Evolutionary conservation across 2,888 invertebrate species (phyloP), one percentile per base, ranked within the genome.

Genomic region (Erynnis tages): DNA sequence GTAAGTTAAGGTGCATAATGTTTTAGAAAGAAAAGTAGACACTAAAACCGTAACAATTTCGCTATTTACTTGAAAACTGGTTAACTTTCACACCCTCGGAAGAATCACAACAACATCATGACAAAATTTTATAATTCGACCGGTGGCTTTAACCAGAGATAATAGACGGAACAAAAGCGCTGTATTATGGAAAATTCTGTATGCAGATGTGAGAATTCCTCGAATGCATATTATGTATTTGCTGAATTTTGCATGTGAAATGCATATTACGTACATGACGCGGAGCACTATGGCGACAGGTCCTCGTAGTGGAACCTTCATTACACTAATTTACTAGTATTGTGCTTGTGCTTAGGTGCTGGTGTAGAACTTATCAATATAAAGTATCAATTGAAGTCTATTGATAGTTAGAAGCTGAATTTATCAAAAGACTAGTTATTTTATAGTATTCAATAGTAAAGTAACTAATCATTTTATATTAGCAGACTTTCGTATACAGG

Each of bases 201-300:
- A 44, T 37, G 29, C 21, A 44, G 35, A 52, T 44, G 44, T 44
- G 50, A 44, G 21, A 16, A 50, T 37, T 52, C 44, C 34, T 52
- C 27, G 32, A 44, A 44, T 35, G 50, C 43, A 37, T 27, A 27
- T 37, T 43, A 29, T 50, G 50, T 37, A 50, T 49, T 49, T 34
- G 11, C 25, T 27, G 41, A 49, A 49, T 49, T 49, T 49, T 49
- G 49, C 41, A 49, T 49, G 32, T 49, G 34, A 49, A 41, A 41
- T 49, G 21, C 13, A 43, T 50, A n/a, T n/a, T n/a, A 35, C 49
- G 34, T 34, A 34, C 32, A 34, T 41, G 41, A 49, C 16, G 23
- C 40, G 34, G 35, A 43, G 32, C 41, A 30, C 34, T 27, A 27
- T 11, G 17, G 25, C 25, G 34, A 49, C 32, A 21, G 21, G 23